Base-by-base conservation (phyloP, 1,140 invertebrate species). In the Lepidurus arcticus region DNA sequence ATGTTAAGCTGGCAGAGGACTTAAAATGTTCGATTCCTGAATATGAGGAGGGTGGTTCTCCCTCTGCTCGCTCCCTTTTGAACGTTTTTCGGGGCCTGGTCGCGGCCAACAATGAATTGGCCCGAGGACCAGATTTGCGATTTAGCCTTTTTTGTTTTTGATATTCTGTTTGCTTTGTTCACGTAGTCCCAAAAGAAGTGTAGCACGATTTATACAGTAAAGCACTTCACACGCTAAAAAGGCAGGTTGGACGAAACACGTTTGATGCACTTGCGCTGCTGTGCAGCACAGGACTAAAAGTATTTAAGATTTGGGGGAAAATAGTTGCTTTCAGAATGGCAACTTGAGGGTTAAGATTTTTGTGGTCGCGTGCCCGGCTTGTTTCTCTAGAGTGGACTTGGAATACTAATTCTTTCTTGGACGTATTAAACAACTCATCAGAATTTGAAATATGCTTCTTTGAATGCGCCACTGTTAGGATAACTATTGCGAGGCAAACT, bases 301-400 rank as follows among this genome's bases (percentile, higher is more conserved):
- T 13, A 21, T 65, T 65, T 65, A 21, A 16, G 21, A 65, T n/a
- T 13, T 65, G 21, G 53, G 53, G 13, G 5, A 3, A 13, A 65
- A 21, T 65, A 65, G 53, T 65, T 65, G 16, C 21, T 65, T 21
- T 65, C 9, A 65, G 21, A 7, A 7, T 65, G 53, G 21, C 53
- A 21, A 65, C 16, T 65, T 65, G 53, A n/a, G 53, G 21, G 7
- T 65, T 13, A 21, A 13, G 53, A 65, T 0, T 65, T 65, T 65
- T 65, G n/a, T 65, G 9, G 16, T 65, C 53, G 53, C 53, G 53
- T 65, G 53, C 53, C 53, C 53, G 53, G 53, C 53, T 13, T 65
- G 53, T 16, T 13, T 13, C 53, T 65, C 53, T 9, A 7, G 53
- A 7, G 8, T 65, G 16, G 21, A 34, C 21, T 21, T 65, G 21